Evolutionary conservation across 2,888 invertebrate genomes (phyloP).

Genomic region (Coelogynopora nodosa): DNA sequence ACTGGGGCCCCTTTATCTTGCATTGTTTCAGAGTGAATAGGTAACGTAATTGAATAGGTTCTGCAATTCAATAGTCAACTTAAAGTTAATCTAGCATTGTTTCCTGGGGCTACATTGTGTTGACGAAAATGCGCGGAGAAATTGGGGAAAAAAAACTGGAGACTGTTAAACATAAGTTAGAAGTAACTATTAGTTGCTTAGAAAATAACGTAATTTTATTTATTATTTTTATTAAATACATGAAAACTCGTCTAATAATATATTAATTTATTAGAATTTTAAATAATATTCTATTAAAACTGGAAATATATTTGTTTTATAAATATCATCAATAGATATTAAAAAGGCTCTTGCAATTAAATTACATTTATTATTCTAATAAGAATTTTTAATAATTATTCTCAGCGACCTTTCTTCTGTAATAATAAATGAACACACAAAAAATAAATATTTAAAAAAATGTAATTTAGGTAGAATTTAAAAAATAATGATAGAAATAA

Average conservation of each 20-base stretch:
- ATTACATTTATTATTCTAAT: too few relatives aligned
- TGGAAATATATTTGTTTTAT: neutral
- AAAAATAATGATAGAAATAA: neutral
- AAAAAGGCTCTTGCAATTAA: slow-evolving; percentile 6
- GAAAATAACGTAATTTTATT: neutral
- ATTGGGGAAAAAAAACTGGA: neutral
- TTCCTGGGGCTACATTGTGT: slow-evolving; percentile 20
- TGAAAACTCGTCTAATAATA: neutral
- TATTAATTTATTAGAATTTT: neutral
- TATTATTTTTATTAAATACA: too few relatives aligned
- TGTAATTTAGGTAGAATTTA: neutral
- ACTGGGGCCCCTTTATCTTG: neutral
- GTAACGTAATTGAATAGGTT: neutral
- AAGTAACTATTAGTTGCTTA: too few relatives aligned
- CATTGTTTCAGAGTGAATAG: neutral
- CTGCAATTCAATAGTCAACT: slow-evolving; percentile 3
- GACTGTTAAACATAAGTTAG: neutral
- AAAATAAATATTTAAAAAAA: neutral
- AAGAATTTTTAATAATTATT: neutral
- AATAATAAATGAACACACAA: neutral
- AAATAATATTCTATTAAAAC: neutral
- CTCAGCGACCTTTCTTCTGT: neutral
- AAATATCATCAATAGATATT: neutral
- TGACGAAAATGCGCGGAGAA: neutral
- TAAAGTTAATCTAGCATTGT: slow-evolving; percentile 28